phyloP scores from a whole-genome alignment of 2,888 invertebrate species.

The Lasioglossum pauxillum region DNA sequence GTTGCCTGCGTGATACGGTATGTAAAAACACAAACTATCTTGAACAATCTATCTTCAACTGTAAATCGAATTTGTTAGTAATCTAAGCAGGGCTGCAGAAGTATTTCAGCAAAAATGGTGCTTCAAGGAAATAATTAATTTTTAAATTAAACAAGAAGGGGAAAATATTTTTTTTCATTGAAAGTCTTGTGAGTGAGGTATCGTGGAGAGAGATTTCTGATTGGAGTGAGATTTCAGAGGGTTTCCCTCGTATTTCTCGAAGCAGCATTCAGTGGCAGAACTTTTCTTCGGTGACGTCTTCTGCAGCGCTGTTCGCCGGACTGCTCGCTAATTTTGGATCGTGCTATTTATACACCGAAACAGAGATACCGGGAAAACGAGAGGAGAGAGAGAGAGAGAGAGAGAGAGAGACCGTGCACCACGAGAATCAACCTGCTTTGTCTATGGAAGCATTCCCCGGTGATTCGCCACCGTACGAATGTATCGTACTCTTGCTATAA shows the following conservation, averaged over 20 bases:
- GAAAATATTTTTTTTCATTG: not conserved
- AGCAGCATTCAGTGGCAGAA: conserved; percentile 33
- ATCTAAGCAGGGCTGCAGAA: not conserved
- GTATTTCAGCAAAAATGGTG: not conserved
- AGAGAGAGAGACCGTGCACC: conserved; percentile 30
- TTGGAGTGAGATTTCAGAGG: not conserved
- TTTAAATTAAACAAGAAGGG: not conserved
- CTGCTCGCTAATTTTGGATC: conserved; percentile 75
- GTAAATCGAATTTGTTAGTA: not conserved
- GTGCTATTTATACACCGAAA: conserved; percentile 74
- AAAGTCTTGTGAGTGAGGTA: not conserved
- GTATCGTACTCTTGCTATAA: conserved; percentile 4
- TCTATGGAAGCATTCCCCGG: conserved; percentile 45
- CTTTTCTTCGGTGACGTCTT: conserved; percentile 59
- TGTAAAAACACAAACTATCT: not conserved
- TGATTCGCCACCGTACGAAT: conserved; percentile 25
- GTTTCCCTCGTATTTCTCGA: conserved; percentile 39
- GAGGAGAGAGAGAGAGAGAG: conserved; percentile 29
- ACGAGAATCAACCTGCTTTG: conserved; percentile 49
- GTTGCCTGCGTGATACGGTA: not conserved
- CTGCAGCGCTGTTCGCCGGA: conserved; percentile 70
- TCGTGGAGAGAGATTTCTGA: not conserved
- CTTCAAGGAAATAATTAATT: not conserved
- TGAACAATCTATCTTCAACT: not conserved
- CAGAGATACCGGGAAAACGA: conserved; percentile 57